These are phyloP conservation scores for Cyphomyrmex costatus DNA, from an alignment of 1,140 invertebrate genomes.

Conservation along the genomic window DNA sequence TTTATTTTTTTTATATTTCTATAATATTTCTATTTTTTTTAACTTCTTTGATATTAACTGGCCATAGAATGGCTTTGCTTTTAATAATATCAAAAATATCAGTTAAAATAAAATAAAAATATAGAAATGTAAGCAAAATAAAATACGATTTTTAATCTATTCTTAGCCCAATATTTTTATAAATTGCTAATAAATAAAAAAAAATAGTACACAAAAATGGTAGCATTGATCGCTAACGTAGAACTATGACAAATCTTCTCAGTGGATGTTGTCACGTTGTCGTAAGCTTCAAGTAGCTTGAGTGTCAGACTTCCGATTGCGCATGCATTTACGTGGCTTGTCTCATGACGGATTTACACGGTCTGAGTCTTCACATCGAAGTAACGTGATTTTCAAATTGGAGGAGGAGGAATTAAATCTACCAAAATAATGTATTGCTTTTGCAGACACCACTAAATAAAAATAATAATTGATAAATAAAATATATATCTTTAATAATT, in stretches of 20 bases:
- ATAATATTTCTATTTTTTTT: not conserved
- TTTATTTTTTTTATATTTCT: not conserved
- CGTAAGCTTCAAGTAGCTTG: constrained; percentile 87
- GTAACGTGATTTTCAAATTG: constrained; percentile 89
- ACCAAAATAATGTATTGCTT: constrained; percentile 88
- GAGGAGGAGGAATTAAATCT: constrained; percentile 85
- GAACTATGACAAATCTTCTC: constrained; percentile 88
- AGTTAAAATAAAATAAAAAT: not conserved
- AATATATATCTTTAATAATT: not conserved
- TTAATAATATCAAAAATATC: not conserved
- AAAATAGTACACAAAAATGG: constrained; percentile 86
- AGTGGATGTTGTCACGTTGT: constrained; percentile 89
- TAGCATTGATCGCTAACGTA: constrained; percentile 89
- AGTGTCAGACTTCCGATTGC: constrained; percentile 86
- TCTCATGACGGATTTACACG: constrained; percentile 80
- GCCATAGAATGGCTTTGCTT: too few species aligned
- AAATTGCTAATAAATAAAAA: too few species aligned
- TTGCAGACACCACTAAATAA: constrained; percentile 86
- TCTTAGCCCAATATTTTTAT: too few species aligned
- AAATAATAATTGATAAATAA: too few species aligned
- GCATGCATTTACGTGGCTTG: constrained; percentile 79
- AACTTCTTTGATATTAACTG: not conserved
- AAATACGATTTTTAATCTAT: not conserved
- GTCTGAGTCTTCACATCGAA: constrained; percentile 88
- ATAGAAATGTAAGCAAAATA: not conserved